These are phyloP conservation scores for Ophthalmolycus amberensis DNA, from an alignment of 2,113 vertebrate genomes.

Conservation along the genomic window DNA sequence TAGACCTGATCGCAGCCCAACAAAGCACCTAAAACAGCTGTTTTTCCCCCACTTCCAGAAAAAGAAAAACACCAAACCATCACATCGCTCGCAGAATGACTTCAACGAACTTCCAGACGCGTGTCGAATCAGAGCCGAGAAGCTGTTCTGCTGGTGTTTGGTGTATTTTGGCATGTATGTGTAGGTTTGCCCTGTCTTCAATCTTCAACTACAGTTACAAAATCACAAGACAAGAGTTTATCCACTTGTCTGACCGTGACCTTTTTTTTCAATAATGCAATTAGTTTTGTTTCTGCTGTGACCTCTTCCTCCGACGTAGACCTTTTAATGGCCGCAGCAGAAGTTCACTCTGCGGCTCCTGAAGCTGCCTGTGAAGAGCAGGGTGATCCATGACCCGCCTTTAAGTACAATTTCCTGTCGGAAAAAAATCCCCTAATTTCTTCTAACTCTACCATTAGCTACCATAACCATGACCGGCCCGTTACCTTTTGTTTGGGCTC, in stretches of 20 bases:
- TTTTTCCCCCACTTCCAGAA: conserved; percentile 4
- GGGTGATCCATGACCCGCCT: conserved; percentile 78
- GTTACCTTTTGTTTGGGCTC: conserved; percentile 81
- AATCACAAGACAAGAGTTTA: conserved; percentile 34
- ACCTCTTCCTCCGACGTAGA: conserved; percentile 42
- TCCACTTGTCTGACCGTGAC: conserved; percentile 49
- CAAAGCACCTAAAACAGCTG: conserved; percentile 11
- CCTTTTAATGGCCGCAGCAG: conserved; percentile 55
- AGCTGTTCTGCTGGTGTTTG: conserved; percentile 17
- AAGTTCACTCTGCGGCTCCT: conserved; percentile 67
- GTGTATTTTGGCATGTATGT: conserved; percentile 9
- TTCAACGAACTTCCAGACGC: conserved; percentile 4
- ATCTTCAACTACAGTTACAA: conserved; percentile 33
- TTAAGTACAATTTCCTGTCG: conserved; percentile 85
- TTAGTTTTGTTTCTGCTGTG: conserved; percentile 58
- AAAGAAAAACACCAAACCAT: conserved; percentile 22
- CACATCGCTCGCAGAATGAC: conserved; percentile 4
- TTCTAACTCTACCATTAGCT: conserved; percentile 80
- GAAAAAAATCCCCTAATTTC: conserved; percentile 80
- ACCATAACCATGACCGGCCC: conserved; percentile 79
- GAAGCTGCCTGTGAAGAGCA: conserved; percentile 68
- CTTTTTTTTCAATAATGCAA: conserved; percentile 40
- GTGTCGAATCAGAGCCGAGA: conserved; percentile 33
- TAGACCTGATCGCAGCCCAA: not conserved
- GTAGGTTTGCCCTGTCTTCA: conserved; percentile 7